These are phyloP conservation scores for Melanotus villosus DNA, from an alignment of 2,888 invertebrate genomes.

Conservation along the genomic window DNA sequence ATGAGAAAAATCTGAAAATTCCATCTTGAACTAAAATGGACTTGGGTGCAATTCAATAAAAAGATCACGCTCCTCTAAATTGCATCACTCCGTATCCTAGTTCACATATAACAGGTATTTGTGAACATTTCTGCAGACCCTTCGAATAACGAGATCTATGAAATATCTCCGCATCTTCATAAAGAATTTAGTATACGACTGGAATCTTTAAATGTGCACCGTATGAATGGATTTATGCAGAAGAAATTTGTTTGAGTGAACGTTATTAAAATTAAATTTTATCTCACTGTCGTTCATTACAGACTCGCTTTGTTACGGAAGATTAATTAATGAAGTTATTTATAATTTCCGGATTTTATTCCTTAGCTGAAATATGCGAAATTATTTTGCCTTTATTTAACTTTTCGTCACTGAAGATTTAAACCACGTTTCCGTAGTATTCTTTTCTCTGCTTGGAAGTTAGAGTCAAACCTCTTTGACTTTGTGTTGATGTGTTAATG, in stretches of 20 bases:
- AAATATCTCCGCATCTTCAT: neutral
- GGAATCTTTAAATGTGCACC: neutral
- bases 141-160: conserved; percentile 1
- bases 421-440: too few relatives aligned
- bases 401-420: too few relatives aligned
- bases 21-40: neutral
- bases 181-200: neutral
- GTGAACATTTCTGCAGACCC: neutral
- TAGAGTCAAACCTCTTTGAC: too few relatives aligned
- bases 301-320: too few relatives aligned
- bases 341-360: too few relatives aligned
- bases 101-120: conserved; percentile 9
- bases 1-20: neutral
- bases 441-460: too few relatives aligned
- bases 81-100: conserved; percentile 17
- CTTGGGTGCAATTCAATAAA: conserved; percentile 16
- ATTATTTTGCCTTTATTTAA: too few relatives aligned
- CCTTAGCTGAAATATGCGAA: too few relatives aligned
- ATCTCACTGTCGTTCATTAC: too few relatives aligned
- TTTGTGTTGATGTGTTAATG: too few relatives aligned
- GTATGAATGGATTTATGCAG: neutral
- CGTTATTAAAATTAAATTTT: too few relatives aligned
- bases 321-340: too few relatives aligned
- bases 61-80: conserved; percentile 3
- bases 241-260: neutral